A percentile compares a stretch with the other conserved stretches of the same genome.
Conservation (phyloP, 2,113 vertebrate genomes). For the Mirounga angustirostris region DNA sequence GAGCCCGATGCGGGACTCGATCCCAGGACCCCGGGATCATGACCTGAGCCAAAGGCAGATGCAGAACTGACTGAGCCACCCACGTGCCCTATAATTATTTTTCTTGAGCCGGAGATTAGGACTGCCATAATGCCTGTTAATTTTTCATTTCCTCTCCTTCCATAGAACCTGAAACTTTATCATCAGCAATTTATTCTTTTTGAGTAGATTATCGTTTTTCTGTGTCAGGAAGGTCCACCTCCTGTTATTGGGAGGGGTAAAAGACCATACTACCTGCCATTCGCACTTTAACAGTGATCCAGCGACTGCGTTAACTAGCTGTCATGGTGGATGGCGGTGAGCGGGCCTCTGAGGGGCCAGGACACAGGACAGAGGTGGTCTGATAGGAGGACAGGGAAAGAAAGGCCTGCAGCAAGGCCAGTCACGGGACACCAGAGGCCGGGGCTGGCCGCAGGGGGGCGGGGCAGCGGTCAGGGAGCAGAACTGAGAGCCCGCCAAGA, state of each 20-base stretch:
- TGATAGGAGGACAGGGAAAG: not conserved
- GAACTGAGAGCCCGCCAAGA: not conserved
- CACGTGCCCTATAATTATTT: not conserved
- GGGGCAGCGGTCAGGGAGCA: not conserved
- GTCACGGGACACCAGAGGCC: accelerated
- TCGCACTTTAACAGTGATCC: not conserved
- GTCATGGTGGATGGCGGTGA: not conserved
- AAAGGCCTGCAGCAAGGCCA: not conserved
- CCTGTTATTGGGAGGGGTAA: not conserved
- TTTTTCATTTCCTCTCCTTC: conserved; percentile 6
- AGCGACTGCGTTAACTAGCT: not conserved
- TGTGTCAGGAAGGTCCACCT: not conserved
- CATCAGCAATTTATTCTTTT: not conserved
- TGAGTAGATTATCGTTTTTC: not conserved
- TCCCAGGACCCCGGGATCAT: no score
- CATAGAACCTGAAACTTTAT: not conserved
- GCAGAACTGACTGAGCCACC: no score
- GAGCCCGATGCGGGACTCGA: accelerated
- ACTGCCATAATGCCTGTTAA: conserved; percentile 2
- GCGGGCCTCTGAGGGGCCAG: not conserved
- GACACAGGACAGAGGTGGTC: not conserved
- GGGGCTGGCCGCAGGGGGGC: not conserved
- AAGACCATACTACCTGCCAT: not conserved
- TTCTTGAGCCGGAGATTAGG: conserved; percentile 44
- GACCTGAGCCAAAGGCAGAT: no score